Percentiles rank a stretch among this genome's conserved stretches.
phyloP scores from a whole-genome alignment of 1,140 invertebrate species.

The Augochlora pura region DNA sequence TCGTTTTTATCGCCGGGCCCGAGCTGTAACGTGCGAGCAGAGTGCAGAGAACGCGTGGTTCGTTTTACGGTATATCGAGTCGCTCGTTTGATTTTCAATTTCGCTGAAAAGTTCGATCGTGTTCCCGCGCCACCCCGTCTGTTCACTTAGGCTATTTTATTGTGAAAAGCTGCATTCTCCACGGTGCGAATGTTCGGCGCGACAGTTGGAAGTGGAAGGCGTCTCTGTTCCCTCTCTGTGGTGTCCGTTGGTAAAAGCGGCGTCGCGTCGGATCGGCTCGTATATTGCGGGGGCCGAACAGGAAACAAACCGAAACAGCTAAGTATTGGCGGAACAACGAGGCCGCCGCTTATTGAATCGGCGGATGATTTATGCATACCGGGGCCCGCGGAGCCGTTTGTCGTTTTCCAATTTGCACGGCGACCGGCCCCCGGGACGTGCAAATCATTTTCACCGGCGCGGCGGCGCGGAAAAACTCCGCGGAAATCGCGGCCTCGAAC shows the following conservation, averaged over 20 bases:
- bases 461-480: constrained; percentile 15
- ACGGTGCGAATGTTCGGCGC: too few relatives aligned
- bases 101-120: too few relatives aligned
- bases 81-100: too few relatives aligned
- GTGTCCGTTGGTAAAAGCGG: background rate
- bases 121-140: too few relatives aligned
- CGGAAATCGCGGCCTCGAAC: constrained; percentile 11
- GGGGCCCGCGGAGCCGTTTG: constrained; percentile 12
- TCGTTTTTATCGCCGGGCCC: too few relatives aligned
- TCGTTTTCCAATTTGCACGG: constrained; percentile 42
- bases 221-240: background rate
- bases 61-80: too few relatives aligned
- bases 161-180: too few relatives aligned
- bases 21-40: too few relatives aligned
- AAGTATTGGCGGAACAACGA: constrained; percentile 15
- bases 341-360: constrained; percentile 38
- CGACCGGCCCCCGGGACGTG: background rate
- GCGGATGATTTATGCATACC: constrained; percentile 42
- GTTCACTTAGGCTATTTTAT: too few relatives aligned
- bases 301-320: constrained; percentile 9
- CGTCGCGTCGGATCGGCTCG: background rate
- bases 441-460: constrained; percentile 32
- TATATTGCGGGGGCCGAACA: background rate
- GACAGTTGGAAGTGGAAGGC: background rate
- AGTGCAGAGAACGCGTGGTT: too few relatives aligned